Evolutionary conservation across 2,113 vertebrate genomes (phyloP), one percentile per base, ranked within the genome.

Genomic region (Zosterops hypoxanthus): DNA sequence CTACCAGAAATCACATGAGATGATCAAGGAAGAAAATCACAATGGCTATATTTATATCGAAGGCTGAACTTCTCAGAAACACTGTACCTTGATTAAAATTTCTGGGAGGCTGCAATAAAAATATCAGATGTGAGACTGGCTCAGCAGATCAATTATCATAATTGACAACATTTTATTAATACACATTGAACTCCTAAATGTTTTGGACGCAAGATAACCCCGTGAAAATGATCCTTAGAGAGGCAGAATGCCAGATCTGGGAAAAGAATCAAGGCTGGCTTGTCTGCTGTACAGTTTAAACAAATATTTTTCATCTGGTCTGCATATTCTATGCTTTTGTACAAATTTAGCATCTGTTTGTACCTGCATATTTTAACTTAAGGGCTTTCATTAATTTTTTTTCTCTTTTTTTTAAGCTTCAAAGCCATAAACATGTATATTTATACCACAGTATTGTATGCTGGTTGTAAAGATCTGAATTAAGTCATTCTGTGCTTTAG

Each of bases 1-100:
- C 96, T 98, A 98, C 98, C 98, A 98, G 98, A 98, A 98, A 98
- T 99, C 98, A 99, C 98, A 98, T 99, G 98, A 98, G 98, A 97
- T 92, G 97, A 98, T 97, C 91, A 96, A 98, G 98, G 98, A 98
- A 98, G 97, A 98, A 98, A 96, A 97, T 98, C 98, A 98, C 98
- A 98, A 98, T 98, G 97, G 98, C 95, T 98, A 98, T 98, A 98
- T 98, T 98, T 98, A 97, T 98, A 97, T 95, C 76, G 79, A 80
- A 92, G 63, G 92, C 95, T 97, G 96, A 96, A 98, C 97, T 99
- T 99, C 98, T 99, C 98, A 98, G 98, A 99, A 99, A 98, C 98
- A 98, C 98, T 98, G 98, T 98, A 97, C 98, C 98, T 99, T 97
- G 81, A 96, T 96, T 95, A 86, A 97, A 97, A 98, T 99, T 99